These are phyloP conservation scores for Drosophila repletoides DNA, from an alignment of 1,140 invertebrate species.

Conservation along the genomic window DNA sequence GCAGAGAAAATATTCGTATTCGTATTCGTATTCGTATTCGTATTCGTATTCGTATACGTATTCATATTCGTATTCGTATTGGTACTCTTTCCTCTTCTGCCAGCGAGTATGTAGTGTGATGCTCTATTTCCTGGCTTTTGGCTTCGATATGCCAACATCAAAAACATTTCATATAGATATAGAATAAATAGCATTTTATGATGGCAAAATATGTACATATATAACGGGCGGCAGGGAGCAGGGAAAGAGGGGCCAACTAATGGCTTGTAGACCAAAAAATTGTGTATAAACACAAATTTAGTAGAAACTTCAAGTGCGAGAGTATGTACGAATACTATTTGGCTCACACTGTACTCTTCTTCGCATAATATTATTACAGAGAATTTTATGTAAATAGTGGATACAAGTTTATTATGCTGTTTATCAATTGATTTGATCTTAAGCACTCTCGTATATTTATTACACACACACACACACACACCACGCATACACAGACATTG, in stretches of 20 bases:
- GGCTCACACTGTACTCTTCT: constrained; percentile 47
- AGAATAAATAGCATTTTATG: constrained; percentile 67
- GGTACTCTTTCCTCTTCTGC: too few species aligned
- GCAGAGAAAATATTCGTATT: constrained; percentile 22
- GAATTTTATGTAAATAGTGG: constrained; percentile 70
- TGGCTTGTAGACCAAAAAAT: constrained; percentile 24
- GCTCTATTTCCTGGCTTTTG: constrained; percentile 20
- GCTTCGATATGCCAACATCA: constrained; percentile 53
- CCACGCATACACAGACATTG: neutral
- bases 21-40: too few species aligned
- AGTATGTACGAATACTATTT: neutral
- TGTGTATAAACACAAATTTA: constrained; percentile 44
- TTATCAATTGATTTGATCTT: constrained; percentile 81
- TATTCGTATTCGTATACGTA: too few species aligned
- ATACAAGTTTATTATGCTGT: constrained; percentile 78
- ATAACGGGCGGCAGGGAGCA: neutral
- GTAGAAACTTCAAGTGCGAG: constrained; percentile 41
- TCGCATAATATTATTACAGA: constrained; percentile 62
- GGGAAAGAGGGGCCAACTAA: constrained; percentile 12
- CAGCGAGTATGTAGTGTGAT: too few species aligned
- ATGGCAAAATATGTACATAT: constrained; percentile 58
- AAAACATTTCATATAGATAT: constrained; percentile 60
- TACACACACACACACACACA: constrained; percentile 38
- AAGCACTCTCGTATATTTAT: constrained; percentile 77
- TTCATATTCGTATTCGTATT: too few species aligned